Base-by-base conservation (phyloP, 2,888 invertebrate species). In the Pycnomerus fuliginosus region DNA sequence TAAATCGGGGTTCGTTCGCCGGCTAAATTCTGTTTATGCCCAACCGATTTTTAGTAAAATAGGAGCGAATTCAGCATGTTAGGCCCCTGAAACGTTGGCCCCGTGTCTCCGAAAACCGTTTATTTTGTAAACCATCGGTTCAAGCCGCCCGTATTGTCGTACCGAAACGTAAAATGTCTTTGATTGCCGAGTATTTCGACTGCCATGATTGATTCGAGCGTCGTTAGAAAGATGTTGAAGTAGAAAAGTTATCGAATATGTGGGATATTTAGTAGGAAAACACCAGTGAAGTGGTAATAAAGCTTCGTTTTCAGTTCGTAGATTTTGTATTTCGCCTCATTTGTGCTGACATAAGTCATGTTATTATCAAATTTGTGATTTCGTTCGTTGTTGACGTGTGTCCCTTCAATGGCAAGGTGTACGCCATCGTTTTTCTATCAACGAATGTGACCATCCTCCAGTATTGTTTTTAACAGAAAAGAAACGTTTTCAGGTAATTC, bases 171-270 rank as follows among this genome's bases (percentile, higher is more conserved):
- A n/a, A n/a, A n/a, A n/a, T n/a, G n/a, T n/a, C n/a, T n/a, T n/a
- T n/a, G n/a, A n/a, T n/a, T n/a, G n/a, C n/a, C n/a, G n/a, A n/a
- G n/a, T n/a, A n/a, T n/a, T 3, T 12, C 29, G 43, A 35, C 48
- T 71, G 73, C 73, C 73, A 74, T 74, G 72, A 74, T 73, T 69
- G 72, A 71, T 72, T 71, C 53, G 56, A 70, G 72, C 73, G 72
- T 72, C 70, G 65, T 62, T 66, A 58, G 58, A 57, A 55, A 53
- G 48, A 45, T 53, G 51, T 54, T 55, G 60, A 62, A 60, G 58
- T 55, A 53, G 53, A 55, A 62, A 62, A 62, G 53, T 58, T 53
- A 68, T 66, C 64, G 56, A 67, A 61, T 66, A 70, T 71, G 69
- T 64, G 65, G 63, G 61, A 61, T 64, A 62, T 64, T 55, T 64